Evolutionary conservation across 2,113 vertebrate genomes (phyloP).

Genomic region (rat (Rattus norvegicus)): GRCr8 NC_086033.1:66696501-66697000

Average conservation of each 20-base stretch:
- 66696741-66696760: background rate
- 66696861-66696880: background rate
- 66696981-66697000: background rate
- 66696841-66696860: background rate
- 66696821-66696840: background rate
- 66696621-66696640: no score
- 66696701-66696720: background rate
- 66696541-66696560: no score
- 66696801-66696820: background rate
- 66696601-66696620: no score
- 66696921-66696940: background rate
- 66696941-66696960: background rate
- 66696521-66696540: no score
- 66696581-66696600: no score
- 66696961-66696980: background rate
- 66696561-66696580: no score
- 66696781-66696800: background rate
- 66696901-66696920: background rate
- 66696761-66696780: background rate
- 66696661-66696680: no score
- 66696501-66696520: background rate
- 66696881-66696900: constrained; percentile 1
- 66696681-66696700: no score
- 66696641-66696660: no score
- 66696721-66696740: background rate